Evolutionary conservation across 2,888 invertebrate species (phyloP), one percentile per base, ranked within the genome.

Genomic region (Yponomeuta plumbellus): DNA sequence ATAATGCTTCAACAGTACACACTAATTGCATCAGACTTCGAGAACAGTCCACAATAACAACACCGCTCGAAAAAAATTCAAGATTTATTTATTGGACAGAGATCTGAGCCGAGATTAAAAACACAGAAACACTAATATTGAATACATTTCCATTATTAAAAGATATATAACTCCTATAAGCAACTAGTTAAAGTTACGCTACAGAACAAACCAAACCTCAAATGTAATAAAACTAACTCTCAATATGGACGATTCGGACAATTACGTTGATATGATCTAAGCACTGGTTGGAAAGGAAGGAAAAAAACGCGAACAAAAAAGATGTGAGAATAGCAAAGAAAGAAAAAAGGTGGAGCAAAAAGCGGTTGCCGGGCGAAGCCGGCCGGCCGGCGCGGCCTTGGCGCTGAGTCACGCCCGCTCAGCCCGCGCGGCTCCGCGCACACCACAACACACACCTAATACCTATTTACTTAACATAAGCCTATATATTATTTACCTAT

Each of bases 331-430:
- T 61, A 22, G 69, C 56, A 22, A 21, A 63, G 40, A 63, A 57
- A 56, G 57, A 65, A 65, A 65, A 65, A 56, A 56, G 39, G 39
- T 20, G 20, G 39, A 65, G 23, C 22, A 26, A 65, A 65, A 59
- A 58, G 68, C 69, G 72, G 85, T 88, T 86, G 85, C 82, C 76
- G 84, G 71, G 83, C 77, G 68, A 71, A 68, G 84, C 88, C 89
- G 88, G 88, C 88, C 89, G 88, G 88, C 88, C 88, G 89, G 89
- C 83, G 70, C 75, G 88, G 86, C 88, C 88, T 88, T 87, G 88
- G 67, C 59, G 67, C 21, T 63, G 23, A 52, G 44, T 22, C 59
- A 22, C 22, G 59, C 11, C 59, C 34, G 34, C 34, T 1, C 59
- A 59, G 22, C 11, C 59, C 11, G 21, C 59, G 22, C 59, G 20